These are phyloP conservation scores for Tanytarsus gracilentus DNA, from an alignment of 2,888 invertebrate species.

Conservation along the genomic window DNA sequence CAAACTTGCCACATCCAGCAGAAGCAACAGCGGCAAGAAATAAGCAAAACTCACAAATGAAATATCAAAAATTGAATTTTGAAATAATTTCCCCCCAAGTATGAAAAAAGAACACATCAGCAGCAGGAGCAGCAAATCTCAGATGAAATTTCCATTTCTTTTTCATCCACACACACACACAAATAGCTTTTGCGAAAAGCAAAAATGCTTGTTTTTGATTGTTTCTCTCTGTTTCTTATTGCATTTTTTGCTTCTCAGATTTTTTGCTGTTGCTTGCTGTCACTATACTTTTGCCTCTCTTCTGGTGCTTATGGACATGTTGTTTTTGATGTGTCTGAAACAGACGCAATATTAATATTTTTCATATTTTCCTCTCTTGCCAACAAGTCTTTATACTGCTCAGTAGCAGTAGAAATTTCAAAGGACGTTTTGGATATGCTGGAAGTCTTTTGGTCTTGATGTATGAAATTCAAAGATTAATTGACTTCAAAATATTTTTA, in stretches of 20 bases:
- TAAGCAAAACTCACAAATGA: too few relatives aligned
- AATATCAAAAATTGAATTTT: neutral
- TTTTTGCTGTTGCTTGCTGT: neutral
- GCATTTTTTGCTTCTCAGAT: conserved; percentile 6
- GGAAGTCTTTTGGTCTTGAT: too few relatives aligned
- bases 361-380: neutral
- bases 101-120: conserved; percentile 1
- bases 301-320: conserved; percentile 11
- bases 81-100: neutral
- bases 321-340: conserved; percentile 24
- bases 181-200: conserved; percentile 3
- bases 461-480: neutral
- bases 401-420: too few relatives aligned
- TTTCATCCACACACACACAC: too few relatives aligned
- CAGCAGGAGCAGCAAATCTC: conserved; percentile 2
- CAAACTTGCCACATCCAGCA: too few relatives aligned
- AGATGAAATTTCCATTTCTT: conserved; percentile 5
- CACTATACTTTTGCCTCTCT: neutral
- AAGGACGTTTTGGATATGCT: too few relatives aligned
- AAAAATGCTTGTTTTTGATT: conserved; percentile 19
- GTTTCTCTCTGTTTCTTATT: conserved; percentile 27
- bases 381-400: too few relatives aligned
- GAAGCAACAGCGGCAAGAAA: too few relatives aligned
- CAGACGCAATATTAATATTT: conserved; percentile 25
- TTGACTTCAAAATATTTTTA: neutral